A percentile compares a stretch with the other conserved stretches of the same genome.
Conservation (phyloP, 2,888 invertebrate genomes). For the Euspilapteryx auroguttella region DNA sequence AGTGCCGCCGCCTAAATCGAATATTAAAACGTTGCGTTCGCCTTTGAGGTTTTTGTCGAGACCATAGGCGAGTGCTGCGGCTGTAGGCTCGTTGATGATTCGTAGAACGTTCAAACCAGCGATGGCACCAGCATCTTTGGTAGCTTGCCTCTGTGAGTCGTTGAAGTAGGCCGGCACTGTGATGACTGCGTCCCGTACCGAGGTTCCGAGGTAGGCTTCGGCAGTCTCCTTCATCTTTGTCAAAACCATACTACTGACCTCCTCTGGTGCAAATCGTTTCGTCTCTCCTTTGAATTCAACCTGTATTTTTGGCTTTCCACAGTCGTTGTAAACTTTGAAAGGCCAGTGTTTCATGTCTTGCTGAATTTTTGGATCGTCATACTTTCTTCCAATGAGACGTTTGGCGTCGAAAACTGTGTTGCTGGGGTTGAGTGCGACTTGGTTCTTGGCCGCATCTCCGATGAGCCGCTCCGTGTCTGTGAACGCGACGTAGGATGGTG, state of each 20-base stretch:
- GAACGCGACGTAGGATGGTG: conserved; percentile 88
- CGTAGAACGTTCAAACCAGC: conserved; percentile 78
- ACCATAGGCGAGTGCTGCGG: conserved; percentile 74
- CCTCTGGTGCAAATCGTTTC: conserved; percentile 69
- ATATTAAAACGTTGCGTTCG: conserved; percentile 66
- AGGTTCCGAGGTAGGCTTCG: conserved; percentile 69
- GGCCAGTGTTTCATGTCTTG: conserved; percentile 84
- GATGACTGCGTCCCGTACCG: conserved; percentile 73
- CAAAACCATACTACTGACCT: conserved; percentile 71
- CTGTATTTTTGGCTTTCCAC: conserved; percentile 68
- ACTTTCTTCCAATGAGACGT: conserved; percentile 79
- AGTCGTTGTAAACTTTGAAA: conserved; percentile 69
- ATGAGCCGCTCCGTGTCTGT: no score
- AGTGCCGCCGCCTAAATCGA: conserved; percentile 68
- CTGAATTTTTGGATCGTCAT: conserved; percentile 74
- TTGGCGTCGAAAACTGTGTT: no score
- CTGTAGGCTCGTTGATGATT: conserved; percentile 83
- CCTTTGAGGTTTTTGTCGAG: conserved; percentile 68
- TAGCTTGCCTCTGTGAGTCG: no score
- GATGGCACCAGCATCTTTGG: no score
- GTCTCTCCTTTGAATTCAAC: conserved; percentile 67
- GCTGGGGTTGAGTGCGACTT: conserved; percentile 74
- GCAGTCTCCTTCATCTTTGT: no score
- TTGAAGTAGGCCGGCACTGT: no score
- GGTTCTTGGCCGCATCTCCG: conserved; percentile 86